Base-by-base conservation (phyloP, 2,888 invertebrate genomes). In the Ametastegia equiseti region DNA sequence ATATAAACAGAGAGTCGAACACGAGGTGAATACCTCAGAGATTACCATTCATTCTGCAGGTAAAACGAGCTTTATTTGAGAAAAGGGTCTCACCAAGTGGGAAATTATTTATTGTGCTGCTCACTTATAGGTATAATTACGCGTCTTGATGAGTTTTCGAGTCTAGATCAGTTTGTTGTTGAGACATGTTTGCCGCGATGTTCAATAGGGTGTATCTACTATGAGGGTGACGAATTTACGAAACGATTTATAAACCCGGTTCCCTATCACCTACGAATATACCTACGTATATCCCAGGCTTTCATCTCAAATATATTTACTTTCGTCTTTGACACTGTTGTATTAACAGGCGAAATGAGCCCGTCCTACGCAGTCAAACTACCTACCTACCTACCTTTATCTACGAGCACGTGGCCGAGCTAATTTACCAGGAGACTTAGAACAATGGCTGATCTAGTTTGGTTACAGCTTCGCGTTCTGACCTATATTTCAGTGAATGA, bases 391-490 rank as follows among this genome's bases (percentile, higher is more conserved):
- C 11, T 54, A 19, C 50, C 50, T 73, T 47, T 11, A 33, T 33
- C 27, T 19, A 11, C 27, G 11, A 73, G 50, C 73, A 73, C 73
- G 73, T 73, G 73, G 54, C 30, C 73, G n/a, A 19, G 50, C 27
- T 27, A 54, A 75, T 54, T 75, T 36, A 75, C 50, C 75, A 54
- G 36, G 75, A 75, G 11, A 33, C 47, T n/a, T 13, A 23, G 23
- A 33, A 75, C 75, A 75, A 75, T 75, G 36, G 27, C 54, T 54
- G 50, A 75, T 50, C 75, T 75, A 54, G 50, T 54, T 75, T 54
- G 4, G 54, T 33, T 13, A 27, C 30, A 4, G 36, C 50, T 75
- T 13, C 33, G n/a, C 50, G 13, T 54, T 50, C 7, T 54, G 36
- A 75, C 75, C 75, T 27, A 36, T 75, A 75, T 75, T 75, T 33